These are phyloP conservation scores for Oncopodura yosiiana DNA, from an alignment of 1,140 invertebrate species.

Conservation along the genomic window DNA sequence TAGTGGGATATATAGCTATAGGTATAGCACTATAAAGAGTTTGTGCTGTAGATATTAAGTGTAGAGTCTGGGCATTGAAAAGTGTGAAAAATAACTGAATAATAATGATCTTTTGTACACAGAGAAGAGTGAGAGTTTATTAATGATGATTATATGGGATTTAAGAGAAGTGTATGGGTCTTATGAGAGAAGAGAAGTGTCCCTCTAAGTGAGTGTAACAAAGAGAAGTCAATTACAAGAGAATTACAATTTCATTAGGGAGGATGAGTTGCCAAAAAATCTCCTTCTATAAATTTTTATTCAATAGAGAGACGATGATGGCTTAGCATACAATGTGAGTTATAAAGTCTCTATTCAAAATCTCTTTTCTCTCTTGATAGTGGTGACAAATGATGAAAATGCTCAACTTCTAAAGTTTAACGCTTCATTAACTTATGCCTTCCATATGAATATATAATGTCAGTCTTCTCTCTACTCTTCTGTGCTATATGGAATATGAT, in stretches of 20 bases:
- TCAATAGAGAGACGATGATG: not conserved
- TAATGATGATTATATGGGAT: constrained; percentile 21
- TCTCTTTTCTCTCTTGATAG: not conserved
- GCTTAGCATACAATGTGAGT: not conserved
- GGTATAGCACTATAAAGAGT: too few species aligned
- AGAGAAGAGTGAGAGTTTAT: constrained; percentile 11
- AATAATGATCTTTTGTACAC: constrained; percentile 6
- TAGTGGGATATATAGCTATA: too few species aligned
- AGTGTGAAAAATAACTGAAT: too few species aligned
- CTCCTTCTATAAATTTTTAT: constrained; percentile 4
- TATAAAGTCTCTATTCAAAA: too few species aligned
- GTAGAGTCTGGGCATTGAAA: too few species aligned
- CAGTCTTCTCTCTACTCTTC: too few species aligned
- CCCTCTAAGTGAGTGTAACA: constrained; percentile 25
- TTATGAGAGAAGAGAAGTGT: not conserved
- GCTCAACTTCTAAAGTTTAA: constrained; percentile 12
- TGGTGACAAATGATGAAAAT: constrained; percentile 27
- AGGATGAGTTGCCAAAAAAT: constrained; percentile 29
- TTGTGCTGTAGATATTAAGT: too few species aligned
- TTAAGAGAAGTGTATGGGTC: not conserved
- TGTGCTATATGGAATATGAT: too few species aligned
- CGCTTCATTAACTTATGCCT: constrained; percentile 19
- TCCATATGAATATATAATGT: not conserved
- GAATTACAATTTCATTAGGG: constrained; percentile 34
- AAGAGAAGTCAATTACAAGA: constrained; percentile 35